Base-by-base conservation (phyloP, 2,797 vertebrate species). In the Danio jaintianensis region DNA sequence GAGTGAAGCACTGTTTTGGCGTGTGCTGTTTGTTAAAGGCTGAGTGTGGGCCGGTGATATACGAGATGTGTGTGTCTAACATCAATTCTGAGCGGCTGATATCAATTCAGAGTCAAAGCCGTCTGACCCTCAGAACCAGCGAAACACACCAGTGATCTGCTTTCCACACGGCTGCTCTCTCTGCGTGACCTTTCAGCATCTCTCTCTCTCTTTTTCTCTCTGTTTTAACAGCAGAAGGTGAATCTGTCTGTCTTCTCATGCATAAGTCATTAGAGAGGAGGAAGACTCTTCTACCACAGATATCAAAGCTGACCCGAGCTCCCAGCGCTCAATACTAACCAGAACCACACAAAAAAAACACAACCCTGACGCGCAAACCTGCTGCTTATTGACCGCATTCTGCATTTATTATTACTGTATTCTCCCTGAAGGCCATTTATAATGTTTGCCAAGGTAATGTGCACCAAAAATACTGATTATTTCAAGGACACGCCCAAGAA, bases 181-280 rank as follows among this genome's bases (percentile, higher is more conserved):
- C 73, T 13, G 70, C 40, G 5, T 78, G 70, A 67, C 78, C 80
- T 73, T 72, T 69, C 56, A 20, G 64, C 66, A 55, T 52, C 72
- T 76, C 16, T 50, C 70, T 42, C 52, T 68, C 43, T 55, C 53
- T 53, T 61, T 61, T 22, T 81, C 62, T 55, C 73, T 78, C 45
- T 83, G 84, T 59, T 90, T 90, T 89, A 91, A 88, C 89, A 87
- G 89, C 89, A 92, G 90, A 93, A 92, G 88, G 90, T 84, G 91
- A 94, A 92, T 87, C 91, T 90, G 88, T 59, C 90, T 89, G 90
- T 91, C 91, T 90, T 87, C 91, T 94, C 92, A 93, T 94, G 90
- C 91, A 94, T 93, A 92, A 94, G 92, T 94, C 92, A 93, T 93
- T 91, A 90, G 91, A 86, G 90, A 89, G 85, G 87, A 91, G 89